Base-by-base conservation (phyloP, 2,797 vertebrate genomes). In the Thaleichthys pacificus region DNA sequence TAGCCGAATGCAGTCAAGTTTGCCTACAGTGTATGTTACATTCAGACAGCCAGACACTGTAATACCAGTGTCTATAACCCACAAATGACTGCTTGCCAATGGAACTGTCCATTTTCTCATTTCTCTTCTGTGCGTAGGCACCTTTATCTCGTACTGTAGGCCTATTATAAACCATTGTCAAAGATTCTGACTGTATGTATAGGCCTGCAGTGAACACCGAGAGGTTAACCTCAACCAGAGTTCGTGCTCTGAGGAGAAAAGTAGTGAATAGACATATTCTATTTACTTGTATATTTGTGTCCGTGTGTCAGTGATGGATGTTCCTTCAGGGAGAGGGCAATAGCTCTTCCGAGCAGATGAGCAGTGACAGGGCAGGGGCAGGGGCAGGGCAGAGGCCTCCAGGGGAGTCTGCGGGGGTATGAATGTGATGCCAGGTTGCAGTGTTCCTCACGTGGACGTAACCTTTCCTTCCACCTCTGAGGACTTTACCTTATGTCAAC, bases 1-100 rank as follows among this genome's bases (percentile, higher is more conserved):
- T 80, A 90, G 86, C 87, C 92, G 89, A 92, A 90, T 86, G 90
- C 83, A 90, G 88, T 88, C 83, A 77, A 84, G 82, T 85, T 89
- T 90, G 84, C 84, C 86, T 89, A 74, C 80, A 83, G 83, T 82
- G 84, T 85, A 88, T 87, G 84, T 87, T 84, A 76, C 66, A 81
- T 86, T 86, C 86, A 91, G 88, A 89, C 86, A 81, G 86, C 87
- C 89, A 91, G 90, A 91, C 91, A 90, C 88, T 86, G 87, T 92
- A 91, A 92, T 91, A 87, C 86, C 89, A 87, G 87, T 85, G 86
- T 89, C 85, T 89, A 84, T 83, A 87, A 88, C 83, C 91, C 85
- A 85, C 88, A 90, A 69, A 91, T 90, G 83, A 91, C 86, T 67
- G 87, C 87, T 85, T 91, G 85, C 83, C 87, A 84, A 75, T 88